Base-by-base conservation (phyloP, 2,113 vertebrate genomes). In the Channa argus region DNA sequence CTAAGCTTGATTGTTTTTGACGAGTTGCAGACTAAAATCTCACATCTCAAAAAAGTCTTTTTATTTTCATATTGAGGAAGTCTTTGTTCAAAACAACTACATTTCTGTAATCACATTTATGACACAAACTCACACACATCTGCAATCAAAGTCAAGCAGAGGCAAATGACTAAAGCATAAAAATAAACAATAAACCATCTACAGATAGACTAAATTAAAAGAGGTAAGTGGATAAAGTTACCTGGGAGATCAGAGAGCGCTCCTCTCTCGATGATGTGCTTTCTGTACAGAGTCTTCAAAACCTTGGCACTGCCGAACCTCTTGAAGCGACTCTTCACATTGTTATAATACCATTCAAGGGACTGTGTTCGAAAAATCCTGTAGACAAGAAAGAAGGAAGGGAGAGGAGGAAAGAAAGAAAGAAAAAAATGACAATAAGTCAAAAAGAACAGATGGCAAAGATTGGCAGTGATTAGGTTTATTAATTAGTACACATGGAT, bases 301-400 rank as follows among this genome's bases (percentile, higher is more conserved):
- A 99, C 98, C 92, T 99, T 99, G 84, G 97, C 97, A 33, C 98
- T 99, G 88, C 98, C 98, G 7, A 98, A 99, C 89, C 96, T 96
- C 81, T 97, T 99, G 92, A 99, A 99, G 54, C 97, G 97, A 74
- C 94, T 97, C 93, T 98, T 99, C 75, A 99, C 97, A 41, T 97
- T 98, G 83, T 94, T 98, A 79, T 99, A 99, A 89, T 97, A 99
- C 98, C 98, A 99, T 89, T 99, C 98, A 68, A 99, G 93, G 14
- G 96, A 98, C 88, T 97, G 98, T 0, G 95, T 95, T 87, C 95
- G 95, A 73, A 98, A 91, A 11, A 98, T 80, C 91, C 98, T 99
- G 85, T 55, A 89, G 68, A 69, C 0, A 33, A 24, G 41, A 46
- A 47, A 69, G 43, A 61, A 15, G 49, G 24, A 10, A 8, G 37